Conservation (phyloP, 2,113 vertebrate species). For the Halichoerus grypus region DNA sequence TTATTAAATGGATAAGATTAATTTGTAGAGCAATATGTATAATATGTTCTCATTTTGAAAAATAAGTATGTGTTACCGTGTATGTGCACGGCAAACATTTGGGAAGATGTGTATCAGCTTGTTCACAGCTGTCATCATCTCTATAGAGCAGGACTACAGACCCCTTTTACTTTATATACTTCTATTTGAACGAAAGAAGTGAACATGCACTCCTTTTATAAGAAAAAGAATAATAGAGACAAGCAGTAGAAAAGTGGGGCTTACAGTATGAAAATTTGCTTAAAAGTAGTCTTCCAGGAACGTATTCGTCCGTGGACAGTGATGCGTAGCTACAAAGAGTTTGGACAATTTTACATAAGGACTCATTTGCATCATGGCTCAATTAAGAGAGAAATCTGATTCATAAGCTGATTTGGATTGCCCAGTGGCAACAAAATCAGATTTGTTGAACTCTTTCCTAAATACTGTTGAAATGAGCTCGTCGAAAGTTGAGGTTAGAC, state of each 20-base stretch:
- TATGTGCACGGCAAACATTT: not conserved
- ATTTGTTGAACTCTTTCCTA: conserved; percentile 37
- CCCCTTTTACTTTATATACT: conserved; percentile 28
- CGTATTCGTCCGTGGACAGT: not conserved
- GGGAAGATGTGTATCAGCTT: not conserved
- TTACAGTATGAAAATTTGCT: conserved; percentile 12
- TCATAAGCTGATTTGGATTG: not conserved
- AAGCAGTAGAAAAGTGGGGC: not conserved
- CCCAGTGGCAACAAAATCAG: conserved; percentile 6
- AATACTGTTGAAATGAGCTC: conserved; percentile 3
- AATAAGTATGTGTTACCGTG: not conserved
- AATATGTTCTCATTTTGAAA: conserved; percentile 16
- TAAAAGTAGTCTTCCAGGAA: conserved; percentile 41
- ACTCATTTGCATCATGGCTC: conserved; percentile 22
- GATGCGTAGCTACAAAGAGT: not conserved
- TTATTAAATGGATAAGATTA: not conserved
- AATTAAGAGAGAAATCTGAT: not conserved
- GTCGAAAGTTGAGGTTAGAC: not conserved
- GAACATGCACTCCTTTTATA: not conserved
- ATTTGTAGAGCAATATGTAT: not conserved
- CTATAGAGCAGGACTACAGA: not conserved
- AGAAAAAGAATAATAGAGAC: conserved; percentile 9
- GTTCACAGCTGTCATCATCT: not conserved
- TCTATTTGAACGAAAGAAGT: conserved; percentile 18
- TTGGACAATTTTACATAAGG: conserved; percentile 6